Percentiles rank a stretch among this genome's conserved stretches.
These are phyloP conservation scores for Helicolenus hilgendorfi DNA, from an alignment of 2,797 vertebrate species.

Conservation along the genomic window DNA sequence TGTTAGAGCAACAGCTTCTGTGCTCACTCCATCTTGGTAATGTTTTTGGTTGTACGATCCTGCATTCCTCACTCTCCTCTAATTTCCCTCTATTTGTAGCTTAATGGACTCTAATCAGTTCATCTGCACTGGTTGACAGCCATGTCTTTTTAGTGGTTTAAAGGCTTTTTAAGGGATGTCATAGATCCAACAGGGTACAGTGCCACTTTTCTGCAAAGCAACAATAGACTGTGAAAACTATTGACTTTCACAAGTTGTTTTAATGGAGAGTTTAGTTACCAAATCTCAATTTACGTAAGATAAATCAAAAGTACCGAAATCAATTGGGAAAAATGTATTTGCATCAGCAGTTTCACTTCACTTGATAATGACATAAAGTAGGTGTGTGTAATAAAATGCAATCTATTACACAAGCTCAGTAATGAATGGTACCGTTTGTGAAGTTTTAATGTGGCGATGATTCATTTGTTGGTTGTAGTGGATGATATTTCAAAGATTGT, in stretches of 20 bases:
- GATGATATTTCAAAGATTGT: not conserved
- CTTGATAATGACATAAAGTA: not conserved
- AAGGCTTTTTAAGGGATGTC: not conserved
- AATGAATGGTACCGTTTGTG: fast-evolving
- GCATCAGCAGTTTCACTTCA: not conserved
- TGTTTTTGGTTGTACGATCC: not conserved
- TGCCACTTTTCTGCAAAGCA: not conserved
- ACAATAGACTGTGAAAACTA: not conserved
- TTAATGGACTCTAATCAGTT: not conserved
- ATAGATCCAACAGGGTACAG: not conserved
- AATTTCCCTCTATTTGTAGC: not conserved
- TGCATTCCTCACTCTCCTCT: not conserved
- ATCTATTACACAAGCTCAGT: not conserved
- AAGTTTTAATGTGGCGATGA: not conserved
- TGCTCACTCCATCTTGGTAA: not conserved
- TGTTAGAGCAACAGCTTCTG: constrained; percentile 8
- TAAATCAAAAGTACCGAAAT: not conserved
- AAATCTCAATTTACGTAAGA: not conserved
- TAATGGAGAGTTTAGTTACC: not conserved
- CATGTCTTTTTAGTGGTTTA: not conserved
- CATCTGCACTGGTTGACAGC: not conserved
- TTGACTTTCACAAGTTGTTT: not conserved
- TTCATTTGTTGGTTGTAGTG: not conserved
- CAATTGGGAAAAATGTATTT: not conserved
- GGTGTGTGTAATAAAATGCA: not conserved